These are phyloP conservation scores for Galeopsomyia nigrocyanea DNA, from an alignment of 2,888 invertebrate genomes.

Conservation along the genomic window DNA sequence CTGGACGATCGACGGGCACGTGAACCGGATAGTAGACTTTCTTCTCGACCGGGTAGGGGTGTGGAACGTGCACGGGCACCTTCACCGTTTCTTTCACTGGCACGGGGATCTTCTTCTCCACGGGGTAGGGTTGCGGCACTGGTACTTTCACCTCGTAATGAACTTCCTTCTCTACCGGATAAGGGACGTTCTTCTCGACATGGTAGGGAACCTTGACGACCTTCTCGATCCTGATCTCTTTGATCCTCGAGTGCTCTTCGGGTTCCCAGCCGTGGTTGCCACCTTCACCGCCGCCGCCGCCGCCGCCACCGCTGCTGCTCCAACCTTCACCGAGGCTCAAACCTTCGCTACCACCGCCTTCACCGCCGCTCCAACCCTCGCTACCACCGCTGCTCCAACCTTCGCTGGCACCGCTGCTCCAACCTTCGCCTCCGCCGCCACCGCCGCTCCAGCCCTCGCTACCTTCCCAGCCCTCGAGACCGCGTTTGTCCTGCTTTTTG, in stretches of 20 bases:
- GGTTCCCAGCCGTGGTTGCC: conserved; percentile 21
- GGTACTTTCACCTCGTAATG: conserved; percentile 72
- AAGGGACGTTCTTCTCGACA: conserved; percentile 75
- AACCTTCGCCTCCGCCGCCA: conserved; percentile 55
- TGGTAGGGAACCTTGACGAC: conserved; percentile 70
- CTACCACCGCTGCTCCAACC: conserved; percentile 50
- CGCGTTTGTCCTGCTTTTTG: conserved; percentile 83
- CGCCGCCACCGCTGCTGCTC: conserved; percentile 48
- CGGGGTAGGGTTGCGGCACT: conserved; percentile 74
- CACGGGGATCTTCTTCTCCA: conserved; percentile 66
- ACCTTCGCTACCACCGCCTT: no score
- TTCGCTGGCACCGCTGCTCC: conserved; percentile 53
- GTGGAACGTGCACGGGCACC: conserved; percentile 69
- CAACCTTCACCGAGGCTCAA: conserved; percentile 29
- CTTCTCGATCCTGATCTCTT: conserved; percentile 65
- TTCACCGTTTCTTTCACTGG: conserved; percentile 66
- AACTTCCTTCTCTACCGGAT: conserved; percentile 74
- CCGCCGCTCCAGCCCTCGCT: conserved; percentile 53
- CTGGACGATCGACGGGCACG: conserved; percentile 65
- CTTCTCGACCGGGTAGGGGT: conserved; percentile 68
- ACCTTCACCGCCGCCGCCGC: conserved; percentile 48
- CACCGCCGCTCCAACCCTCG: conserved; percentile 54
- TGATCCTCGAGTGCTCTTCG: conserved; percentile 59
- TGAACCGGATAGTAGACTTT: conserved; percentile 67
- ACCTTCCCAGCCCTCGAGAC: conserved; percentile 72